phyloP scores from a whole-genome alignment of 2,113 vertebrate genomes.

The Ondatra zibethicus region DNA sequence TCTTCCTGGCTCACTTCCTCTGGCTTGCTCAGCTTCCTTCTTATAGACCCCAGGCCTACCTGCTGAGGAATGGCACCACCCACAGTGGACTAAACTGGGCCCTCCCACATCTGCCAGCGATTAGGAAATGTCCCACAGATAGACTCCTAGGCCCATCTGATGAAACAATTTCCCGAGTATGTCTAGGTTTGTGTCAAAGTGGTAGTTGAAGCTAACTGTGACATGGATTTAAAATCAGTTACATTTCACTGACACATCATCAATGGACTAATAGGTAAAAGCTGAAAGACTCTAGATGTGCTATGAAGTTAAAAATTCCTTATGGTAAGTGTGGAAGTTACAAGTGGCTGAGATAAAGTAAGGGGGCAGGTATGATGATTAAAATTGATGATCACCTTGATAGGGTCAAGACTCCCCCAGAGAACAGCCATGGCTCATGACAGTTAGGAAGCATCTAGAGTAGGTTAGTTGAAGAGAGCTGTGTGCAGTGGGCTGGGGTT shows the following conservation, averaged over 20 bases:
- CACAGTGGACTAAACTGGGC: background rate
- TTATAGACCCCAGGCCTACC: background rate
- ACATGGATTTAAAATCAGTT: background rate
- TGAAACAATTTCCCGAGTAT: background rate
- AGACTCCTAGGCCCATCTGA: background rate
- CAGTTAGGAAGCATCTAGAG: background rate
- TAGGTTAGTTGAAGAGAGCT: background rate
- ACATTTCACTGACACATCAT: background rate
- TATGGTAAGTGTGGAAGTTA: background rate
- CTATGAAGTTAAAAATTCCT: background rate
- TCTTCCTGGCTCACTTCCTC: background rate
- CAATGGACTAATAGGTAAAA: background rate
- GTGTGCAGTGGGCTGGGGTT: background rate
- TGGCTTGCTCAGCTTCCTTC: background rate
- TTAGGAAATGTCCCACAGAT: background rate
- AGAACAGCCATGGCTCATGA: rapidly evolving
- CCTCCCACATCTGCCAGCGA: background rate
- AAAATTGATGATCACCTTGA: background rate
- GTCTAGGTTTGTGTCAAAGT: background rate
- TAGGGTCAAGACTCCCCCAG: background rate
- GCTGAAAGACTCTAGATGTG: background rate
- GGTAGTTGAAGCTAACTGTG: background rate
- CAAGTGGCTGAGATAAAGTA: background rate
- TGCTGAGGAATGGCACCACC: background rate
- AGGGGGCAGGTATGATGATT: background rate